Evolutionary conservation across 2,113 vertebrate species (phyloP).

Genomic region (Bubo scandiacus): DNA sequence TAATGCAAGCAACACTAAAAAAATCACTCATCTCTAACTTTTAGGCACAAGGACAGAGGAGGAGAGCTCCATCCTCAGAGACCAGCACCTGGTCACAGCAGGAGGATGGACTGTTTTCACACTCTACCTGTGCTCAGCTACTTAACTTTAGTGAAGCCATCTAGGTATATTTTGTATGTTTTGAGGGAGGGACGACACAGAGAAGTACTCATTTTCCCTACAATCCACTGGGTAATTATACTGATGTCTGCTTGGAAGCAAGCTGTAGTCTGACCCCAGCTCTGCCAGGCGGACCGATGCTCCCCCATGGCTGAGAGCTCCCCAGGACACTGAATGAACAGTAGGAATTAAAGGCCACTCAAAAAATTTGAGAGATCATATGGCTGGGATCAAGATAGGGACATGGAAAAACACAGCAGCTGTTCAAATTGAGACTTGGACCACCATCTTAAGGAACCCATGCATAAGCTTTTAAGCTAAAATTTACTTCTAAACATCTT

Average conservation of each 20-base stretch:
- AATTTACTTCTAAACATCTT: not conserved
- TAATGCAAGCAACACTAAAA: constrained; percentile 7
- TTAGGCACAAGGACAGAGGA: not conserved
- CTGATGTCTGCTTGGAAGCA: not conserved
- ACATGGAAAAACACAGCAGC: not conserved
- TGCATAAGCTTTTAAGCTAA: not conserved
- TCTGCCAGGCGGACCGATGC: not conserved
- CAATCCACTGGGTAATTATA: not conserved
- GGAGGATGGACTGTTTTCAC: not conserved
- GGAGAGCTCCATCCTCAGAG: not conserved
- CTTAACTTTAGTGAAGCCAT: not conserved
- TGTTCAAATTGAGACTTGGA: not conserved
- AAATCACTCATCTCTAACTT: constrained; percentile 26
- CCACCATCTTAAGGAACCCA: not conserved
- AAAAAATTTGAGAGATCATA: not conserved
- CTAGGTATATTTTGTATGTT: not conserved
- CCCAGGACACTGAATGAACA: not conserved
- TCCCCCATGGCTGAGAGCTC: not conserved
- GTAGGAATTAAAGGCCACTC: not conserved
- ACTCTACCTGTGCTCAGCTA: not conserved
- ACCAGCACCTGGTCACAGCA: not conserved
- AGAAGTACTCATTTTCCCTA: not conserved
- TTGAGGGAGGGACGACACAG: not conserved
- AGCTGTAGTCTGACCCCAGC: not conserved
- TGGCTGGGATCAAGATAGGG: not conserved